phyloP scores from a whole-genome alignment of 2,113 vertebrate genomes.

The Xyrauchen texanus region DNA sequence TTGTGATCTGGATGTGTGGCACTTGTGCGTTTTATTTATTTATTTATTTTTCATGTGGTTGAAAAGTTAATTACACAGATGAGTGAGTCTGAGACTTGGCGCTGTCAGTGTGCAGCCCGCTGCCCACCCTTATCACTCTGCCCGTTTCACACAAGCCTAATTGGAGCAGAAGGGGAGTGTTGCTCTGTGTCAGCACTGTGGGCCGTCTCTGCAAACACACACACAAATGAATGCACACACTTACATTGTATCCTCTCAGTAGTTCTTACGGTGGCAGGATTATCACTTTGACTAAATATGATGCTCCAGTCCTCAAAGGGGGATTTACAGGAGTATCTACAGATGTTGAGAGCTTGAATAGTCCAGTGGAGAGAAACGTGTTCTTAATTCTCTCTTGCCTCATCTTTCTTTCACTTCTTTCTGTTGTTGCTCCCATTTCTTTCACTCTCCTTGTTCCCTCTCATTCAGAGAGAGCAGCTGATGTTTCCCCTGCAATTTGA shows the following conservation, averaged over 20 bases:
- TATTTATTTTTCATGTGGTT: constrained; percentile 61
- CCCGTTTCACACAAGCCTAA: constrained; percentile 63
- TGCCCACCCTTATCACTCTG: constrained; percentile 61
- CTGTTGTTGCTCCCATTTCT: too few relatives aligned
- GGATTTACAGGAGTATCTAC: not conserved
- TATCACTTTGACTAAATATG: constrained; percentile 1
- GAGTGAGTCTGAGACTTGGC: constrained; percentile 57
- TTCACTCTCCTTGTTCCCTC: not conserved
- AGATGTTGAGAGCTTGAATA: not conserved
- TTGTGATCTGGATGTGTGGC: constrained; percentile 39
- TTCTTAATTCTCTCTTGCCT: not conserved
- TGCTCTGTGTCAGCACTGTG: constrained; percentile 57
- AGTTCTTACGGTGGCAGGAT: not conserved
- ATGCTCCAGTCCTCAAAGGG: constrained; percentile 2
- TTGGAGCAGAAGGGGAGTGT: constrained; percentile 63
- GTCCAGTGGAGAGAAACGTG: not conserved
- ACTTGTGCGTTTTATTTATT: constrained; percentile 13
- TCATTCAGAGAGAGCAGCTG: constrained; percentile 86
- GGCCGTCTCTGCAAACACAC: not conserved
- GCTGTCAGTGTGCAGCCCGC: constrained; percentile 42
- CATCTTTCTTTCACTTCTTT: too few relatives aligned
- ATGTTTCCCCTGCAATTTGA: constrained; percentile 96
- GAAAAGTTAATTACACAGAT: constrained; percentile 77
- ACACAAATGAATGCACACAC: not conserved
- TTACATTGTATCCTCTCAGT: constrained; percentile 1